A percentile compares a stretch with the other conserved stretches of the same genome.
These are phyloP conservation scores for Trachemys scripta DNA, from an alignment of 2,113 vertebrate genomes.

Conservation along the genomic window DNA sequence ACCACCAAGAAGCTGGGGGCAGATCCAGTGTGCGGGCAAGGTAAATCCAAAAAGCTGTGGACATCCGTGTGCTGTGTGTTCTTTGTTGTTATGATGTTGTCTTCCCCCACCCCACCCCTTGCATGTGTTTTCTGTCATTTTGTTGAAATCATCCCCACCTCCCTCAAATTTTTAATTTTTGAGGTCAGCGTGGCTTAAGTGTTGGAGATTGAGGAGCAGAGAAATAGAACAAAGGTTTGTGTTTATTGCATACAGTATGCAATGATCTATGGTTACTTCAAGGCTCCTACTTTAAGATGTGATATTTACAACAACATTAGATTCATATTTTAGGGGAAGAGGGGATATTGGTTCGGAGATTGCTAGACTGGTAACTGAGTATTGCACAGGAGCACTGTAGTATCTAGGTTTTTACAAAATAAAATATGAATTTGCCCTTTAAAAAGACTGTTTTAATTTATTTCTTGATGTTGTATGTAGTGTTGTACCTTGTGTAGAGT, in stretches of 20 bases:
- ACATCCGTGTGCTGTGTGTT: constrained; percentile 37
- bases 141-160: background rate
- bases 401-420: background rate
- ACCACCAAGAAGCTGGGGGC: constrained; percentile 62
- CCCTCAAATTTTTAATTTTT: constrained; percentile 29
- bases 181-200: constrained; percentile 47
- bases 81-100: constrained; percentile 42
- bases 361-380: background rate
- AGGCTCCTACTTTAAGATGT: constrained; percentile 7
- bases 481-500: background rate
- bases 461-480: background rate
- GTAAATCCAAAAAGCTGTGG: constrained; percentile 35
- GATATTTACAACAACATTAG: background rate
- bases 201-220: background rate
- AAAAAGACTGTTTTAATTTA: background rate
- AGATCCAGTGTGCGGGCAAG: constrained; percentile 52
- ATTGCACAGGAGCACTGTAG: background rate
- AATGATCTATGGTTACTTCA: constrained; percentile 32
- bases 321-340: background rate
- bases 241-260: background rate
- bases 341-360: background rate
- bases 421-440: background rate
- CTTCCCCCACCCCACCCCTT: background rate
- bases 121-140: constrained; percentile 55
- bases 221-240: background rate